Base-by-base conservation (phyloP, 37 sponge, comb jelly and placozoan genomes). In the Geodia barretti region DNA sequence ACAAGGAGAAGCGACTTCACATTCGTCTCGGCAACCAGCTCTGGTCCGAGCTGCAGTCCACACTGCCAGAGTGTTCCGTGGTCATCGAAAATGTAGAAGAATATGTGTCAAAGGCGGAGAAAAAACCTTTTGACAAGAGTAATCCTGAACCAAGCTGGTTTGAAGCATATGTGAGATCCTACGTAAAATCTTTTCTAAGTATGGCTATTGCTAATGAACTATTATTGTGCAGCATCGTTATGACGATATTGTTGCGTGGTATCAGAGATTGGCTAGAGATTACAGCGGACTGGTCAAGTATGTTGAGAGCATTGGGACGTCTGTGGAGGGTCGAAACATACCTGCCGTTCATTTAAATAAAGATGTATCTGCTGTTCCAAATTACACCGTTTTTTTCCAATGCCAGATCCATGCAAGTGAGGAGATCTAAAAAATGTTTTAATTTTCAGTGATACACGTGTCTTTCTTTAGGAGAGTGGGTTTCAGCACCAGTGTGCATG, bases 371-470 rank as follows among this genome's bases (percentile, higher is more conserved):
- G 62, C 39, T 1, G 41, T n/a, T 38, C 62, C 78, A n/a, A 58
- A 61, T 20, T 31, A 42, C 14, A 85, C 74, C 43, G 70, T 94
- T 39, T 94, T 87, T 77, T 71, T 94, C 58, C 94, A 94, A 71
- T 94, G 94, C 64, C 84, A 85, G 14, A 87, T 94, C n/a, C 94
- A 94, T 82, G 94, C 94, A 66, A 87, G 94, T 90, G 60, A 76
- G 91, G n/a, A 7, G 54, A 47, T 17, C 7, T 70, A 29, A 8
- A 36, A 3, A 70, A 36, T 35, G 30, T 17, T 70, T 8, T 14
- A 19, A 14, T 20, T 8, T 35, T 20, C n/a, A n/a, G n/a, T n/a
- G n/a, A n/a, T n/a, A n/a, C n/a, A n/a, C 21, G 60, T 4, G 63
- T 64, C n/a, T 35, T 34, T 65, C 25, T 41, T 43, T 47, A 94